These are phyloP conservation scores for Hypotaenidia okinawae DNA, from an alignment of 2,797 vertebrate genomes.

Conservation along the genomic window DNA sequence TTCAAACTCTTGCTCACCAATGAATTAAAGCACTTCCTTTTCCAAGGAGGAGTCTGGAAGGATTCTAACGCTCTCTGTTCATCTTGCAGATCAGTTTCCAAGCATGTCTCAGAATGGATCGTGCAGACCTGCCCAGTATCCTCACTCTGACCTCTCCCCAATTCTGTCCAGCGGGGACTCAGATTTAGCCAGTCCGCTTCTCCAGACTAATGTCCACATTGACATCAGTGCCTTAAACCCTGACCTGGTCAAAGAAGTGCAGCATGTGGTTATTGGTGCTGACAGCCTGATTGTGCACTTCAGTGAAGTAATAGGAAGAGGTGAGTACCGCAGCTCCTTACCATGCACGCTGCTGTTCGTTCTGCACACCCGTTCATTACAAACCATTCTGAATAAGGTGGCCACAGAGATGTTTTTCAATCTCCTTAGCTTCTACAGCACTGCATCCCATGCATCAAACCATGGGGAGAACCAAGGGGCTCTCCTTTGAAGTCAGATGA, in stretches of 20 bases:
- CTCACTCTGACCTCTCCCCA: conserved; percentile 88
- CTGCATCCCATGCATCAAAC: neutral
- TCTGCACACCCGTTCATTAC: neutral
- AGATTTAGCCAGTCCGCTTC: conserved; percentile 90
- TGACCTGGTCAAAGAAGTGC: conserved; percentile 93
- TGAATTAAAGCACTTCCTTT: neutral
- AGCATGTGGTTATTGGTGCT: conserved; percentile 93
- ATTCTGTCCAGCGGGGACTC: conserved; percentile 87
- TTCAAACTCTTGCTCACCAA: neutral
- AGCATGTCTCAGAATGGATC: conserved; percentile 90
- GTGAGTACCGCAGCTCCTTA: conserved; percentile 74
- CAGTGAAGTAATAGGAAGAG: conserved; percentile 95
- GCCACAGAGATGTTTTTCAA: neutral
- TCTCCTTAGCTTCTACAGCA: neutral
- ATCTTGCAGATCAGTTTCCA: conserved; percentile 88
- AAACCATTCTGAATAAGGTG: neutral
- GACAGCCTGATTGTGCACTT: conserved; percentile 93
- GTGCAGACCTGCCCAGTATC: conserved; percentile 84
- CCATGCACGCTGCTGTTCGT: neutral
- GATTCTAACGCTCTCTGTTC: conserved; percentile 38
- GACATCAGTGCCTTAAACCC: conserved; percentile 92
- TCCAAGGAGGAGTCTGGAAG: neutral
- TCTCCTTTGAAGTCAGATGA: neutral
- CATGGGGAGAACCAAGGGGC: neutral
- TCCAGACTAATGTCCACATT: conserved; percentile 90